These are phyloP conservation scores for Drosophila niveifrons DNA, from an alignment of 2,888 invertebrate species.

Conservation along the genomic window DNA sequence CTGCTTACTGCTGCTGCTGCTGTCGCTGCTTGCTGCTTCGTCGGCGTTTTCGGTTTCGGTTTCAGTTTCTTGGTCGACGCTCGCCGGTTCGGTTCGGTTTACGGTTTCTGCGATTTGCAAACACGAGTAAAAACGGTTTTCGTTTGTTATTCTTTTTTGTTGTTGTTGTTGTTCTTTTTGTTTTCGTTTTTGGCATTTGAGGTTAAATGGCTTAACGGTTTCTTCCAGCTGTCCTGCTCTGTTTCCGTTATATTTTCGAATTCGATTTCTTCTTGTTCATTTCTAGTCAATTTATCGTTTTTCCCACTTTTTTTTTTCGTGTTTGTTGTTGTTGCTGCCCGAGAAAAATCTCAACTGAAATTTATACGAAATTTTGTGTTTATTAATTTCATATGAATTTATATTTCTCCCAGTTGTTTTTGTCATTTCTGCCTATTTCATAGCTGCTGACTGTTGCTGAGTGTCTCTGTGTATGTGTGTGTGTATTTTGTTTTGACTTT, in stretches of 20 bases:
- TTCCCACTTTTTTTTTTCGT: slow-evolving; percentile 5
- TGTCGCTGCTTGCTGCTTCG: slow-evolving; percentile 17
- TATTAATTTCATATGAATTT: not conserved
- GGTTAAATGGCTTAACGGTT: not conserved
- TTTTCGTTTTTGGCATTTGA: too few relatives aligned
- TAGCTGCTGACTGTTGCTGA: not conserved
- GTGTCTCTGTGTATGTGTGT: slow-evolving; percentile 5
- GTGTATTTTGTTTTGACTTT: slow-evolving; percentile 24
- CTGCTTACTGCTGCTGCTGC: slow-evolving; percentile 7
- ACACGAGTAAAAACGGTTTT: too few relatives aligned
- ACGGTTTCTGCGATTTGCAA: slow-evolving; percentile 5
- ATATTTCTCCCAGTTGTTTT: slow-evolving; percentile 14
- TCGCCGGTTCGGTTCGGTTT: slow-evolving; percentile 74
- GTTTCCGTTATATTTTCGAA: not conserved
- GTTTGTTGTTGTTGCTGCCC: slow-evolving; percentile 5
- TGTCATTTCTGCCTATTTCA: not conserved
- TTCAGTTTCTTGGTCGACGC: slow-evolving; percentile 77
- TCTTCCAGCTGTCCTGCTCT: too few relatives aligned
- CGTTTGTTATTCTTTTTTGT: too few relatives aligned
- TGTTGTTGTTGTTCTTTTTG: too few relatives aligned
- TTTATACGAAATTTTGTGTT: slow-evolving; percentile 45
- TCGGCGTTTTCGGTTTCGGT: slow-evolving; percentile 66
- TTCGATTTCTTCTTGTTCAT: slow-evolving; percentile 13
- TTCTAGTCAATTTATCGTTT: slow-evolving; percentile 8
- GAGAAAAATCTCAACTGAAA: slow-evolving; percentile 52